Base-by-base conservation (phyloP, 2,113 vertebrate species). In the Ameiurus melas region DNA sequence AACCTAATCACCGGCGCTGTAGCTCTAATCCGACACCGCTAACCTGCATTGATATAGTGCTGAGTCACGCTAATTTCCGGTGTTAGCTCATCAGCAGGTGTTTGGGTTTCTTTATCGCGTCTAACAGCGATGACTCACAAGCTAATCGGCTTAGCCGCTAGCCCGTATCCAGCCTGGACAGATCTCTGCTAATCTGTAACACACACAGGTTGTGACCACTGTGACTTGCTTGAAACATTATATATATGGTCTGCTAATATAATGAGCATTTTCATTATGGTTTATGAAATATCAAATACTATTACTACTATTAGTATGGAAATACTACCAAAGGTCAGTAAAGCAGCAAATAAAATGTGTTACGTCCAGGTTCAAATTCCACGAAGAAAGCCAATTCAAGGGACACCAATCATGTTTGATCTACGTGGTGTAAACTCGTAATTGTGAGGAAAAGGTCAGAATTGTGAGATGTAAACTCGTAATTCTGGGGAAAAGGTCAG, bases 111-210 rank as follows among this genome's bases (percentile, higher is more conserved):
- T 90, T 83, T 78, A 64, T 73, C 66, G 30, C 20, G 25, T 83
- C 82, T 82, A 79, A 85, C 82, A 75, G 86, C 8, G 62, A 71
- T 86, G 80, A 84, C 79, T 62, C 84, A 71, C 39, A 27, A 47
- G 87, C 43, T 90, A 84, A 90, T 86, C 87, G 47, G 87, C 85
- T 90, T 90, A 90, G 64, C 84, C 64, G 58, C 43, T 86, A 71
- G 39, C 51, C 43, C 85, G 71, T 55, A 81, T 85, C 86, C 78
- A 39, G 86, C 64, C 20, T 5, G 19, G 36, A 80, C 20, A 51
- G 83, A 87, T 75, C 55, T 86, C 62, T 47, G 22, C 19, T 55
- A 30, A 78, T 90, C 86, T 85, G 27, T 51, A 51, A 71, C 60
- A 51, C 68, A 20, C 57, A 19, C 53, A 81, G n/a, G n/a, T 81